Conservation (phyloP, 1,140 invertebrate genomes). For the Papilio dardanus region DNA sequence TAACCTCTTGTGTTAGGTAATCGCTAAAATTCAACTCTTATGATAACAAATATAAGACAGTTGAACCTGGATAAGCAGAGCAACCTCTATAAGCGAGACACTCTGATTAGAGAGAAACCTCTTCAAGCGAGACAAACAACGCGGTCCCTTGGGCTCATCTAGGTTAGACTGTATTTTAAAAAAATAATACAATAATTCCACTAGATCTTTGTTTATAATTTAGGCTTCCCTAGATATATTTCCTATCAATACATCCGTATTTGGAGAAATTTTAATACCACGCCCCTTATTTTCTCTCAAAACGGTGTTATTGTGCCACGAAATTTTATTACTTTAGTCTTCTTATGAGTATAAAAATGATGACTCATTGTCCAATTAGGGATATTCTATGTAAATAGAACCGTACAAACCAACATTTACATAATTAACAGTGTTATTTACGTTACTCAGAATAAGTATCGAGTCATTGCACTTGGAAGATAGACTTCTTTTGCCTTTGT, state of each 20-base stretch:
- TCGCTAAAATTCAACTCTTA: neutral
- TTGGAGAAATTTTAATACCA: neutral
- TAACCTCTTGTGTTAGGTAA: conserved; percentile 7
- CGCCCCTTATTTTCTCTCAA: neutral
- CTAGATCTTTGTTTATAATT: neutral
- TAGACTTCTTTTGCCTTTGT: neutral
- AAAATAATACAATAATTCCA: neutral
- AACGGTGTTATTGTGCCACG: neutral
- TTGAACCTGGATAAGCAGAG: too few relatives aligned
- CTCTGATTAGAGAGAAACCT: too few relatives aligned
- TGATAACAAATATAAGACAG: too few relatives aligned
- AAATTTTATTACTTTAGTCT: neutral
- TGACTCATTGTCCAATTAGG: neutral
- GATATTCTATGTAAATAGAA: neutral
- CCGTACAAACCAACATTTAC: neutral
- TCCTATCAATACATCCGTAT: neutral
- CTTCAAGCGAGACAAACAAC: too few relatives aligned
- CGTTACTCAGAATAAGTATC: neutral
- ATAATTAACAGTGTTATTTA: neutral
- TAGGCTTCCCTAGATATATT: neutral
- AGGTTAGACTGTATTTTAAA: too few relatives aligned
- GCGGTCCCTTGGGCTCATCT: too few relatives aligned
- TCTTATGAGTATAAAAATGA: neutral
- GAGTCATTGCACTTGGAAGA: neutral
- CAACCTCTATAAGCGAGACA: too few relatives aligned